Conservation (phyloP, 2,888 invertebrate species). For the Drosophila greeni region DNA sequence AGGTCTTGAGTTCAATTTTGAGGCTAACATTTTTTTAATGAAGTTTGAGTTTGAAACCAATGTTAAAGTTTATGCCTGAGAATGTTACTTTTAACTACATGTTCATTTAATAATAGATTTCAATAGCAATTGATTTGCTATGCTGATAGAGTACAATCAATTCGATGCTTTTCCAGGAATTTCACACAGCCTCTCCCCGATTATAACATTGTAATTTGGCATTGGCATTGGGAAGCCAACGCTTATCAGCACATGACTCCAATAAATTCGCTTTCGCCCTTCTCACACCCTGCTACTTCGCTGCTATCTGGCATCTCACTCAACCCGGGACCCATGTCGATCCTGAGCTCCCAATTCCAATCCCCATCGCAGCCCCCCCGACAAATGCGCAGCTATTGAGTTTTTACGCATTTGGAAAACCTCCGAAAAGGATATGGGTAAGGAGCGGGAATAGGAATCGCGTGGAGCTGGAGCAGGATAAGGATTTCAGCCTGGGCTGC, state of each 20-base stretch:
- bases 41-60: background rate
- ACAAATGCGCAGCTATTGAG: constrained; percentile 67
- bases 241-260: constrained; percentile 73
- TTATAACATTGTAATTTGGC: constrained; percentile 70
- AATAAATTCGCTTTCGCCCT: constrained; percentile 69
- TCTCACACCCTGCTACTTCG: constrained; percentile 22
- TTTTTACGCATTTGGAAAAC: constrained; percentile 72
- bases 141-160: background rate
- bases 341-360: constrained; percentile 3
- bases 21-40: background rate
- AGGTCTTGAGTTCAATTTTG: no score
- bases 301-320: constrained; percentile 61
- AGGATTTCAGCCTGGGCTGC: constrained; percentile 50
- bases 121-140: background rate
- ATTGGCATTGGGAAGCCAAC: constrained; percentile 53
- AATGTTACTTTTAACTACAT: no score
- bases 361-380: constrained; percentile 3
- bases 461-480: constrained; percentile 24
- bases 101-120: no score
- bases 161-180: background rate
- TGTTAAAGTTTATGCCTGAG: background rate
- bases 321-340: constrained; percentile 52
- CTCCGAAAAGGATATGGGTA: constrained; percentile 41
- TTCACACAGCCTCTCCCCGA: background rate
- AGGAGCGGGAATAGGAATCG: constrained; percentile 13